Evolutionary conservation across 2,113 vertebrate genomes (phyloP).

Genomic region (Mormoops blainvillei): DNA sequence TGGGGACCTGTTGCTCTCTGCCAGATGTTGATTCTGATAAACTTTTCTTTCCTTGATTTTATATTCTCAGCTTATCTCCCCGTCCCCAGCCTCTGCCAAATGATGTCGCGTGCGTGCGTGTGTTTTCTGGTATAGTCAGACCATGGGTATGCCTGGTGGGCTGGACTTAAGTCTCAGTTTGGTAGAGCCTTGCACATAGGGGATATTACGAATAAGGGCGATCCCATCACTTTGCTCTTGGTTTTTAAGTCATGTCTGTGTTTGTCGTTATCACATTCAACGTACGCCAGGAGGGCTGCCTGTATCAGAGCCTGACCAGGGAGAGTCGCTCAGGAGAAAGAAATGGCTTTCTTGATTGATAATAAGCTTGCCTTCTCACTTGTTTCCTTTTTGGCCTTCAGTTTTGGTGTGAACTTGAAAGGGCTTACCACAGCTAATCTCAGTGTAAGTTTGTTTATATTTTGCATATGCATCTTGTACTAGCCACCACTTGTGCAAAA

Average conservation of each 20-base stretch:
- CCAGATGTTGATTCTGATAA: neutral
- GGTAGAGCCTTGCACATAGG: neutral
- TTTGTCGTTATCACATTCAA: neutral
- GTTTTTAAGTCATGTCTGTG: neutral
- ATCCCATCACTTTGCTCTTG: neutral
- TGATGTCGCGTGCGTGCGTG: neutral
- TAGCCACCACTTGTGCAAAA: neutral
- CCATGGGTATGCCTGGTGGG: neutral
- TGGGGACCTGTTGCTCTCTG: neutral
- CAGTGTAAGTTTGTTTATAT: neutral
- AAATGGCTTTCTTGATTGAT: neutral
- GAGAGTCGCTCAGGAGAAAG: neutral
- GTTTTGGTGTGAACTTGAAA: neutral
- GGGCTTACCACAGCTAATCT: neutral
- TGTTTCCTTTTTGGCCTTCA: neutral
- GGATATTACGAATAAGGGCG: neutral
- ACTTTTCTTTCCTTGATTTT: neutral
- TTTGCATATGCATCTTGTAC: neutral
- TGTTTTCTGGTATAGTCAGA: neutral
- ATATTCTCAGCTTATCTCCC: neutral
- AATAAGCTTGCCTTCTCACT: neutral
- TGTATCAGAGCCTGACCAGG: neutral
- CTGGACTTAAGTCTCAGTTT: neutral
- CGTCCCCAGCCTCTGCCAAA: neutral
- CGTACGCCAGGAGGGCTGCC: neutral